Evolutionary conservation across 2,888 invertebrate species (phyloP), one percentile per base, ranked within the genome.

Genomic region (Eilema sororculum): DNA sequence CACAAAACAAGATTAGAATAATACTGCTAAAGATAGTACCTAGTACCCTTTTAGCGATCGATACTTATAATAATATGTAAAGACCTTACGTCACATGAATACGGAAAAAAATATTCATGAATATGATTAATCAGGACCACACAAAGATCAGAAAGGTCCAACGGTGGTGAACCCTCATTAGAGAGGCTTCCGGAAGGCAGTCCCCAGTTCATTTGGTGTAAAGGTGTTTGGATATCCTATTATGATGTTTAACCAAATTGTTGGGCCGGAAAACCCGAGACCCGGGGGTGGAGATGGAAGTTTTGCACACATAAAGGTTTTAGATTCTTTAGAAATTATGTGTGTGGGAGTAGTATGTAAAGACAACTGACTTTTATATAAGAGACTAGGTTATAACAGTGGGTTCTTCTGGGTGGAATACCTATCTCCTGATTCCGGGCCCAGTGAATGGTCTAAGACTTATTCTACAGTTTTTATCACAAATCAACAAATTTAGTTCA

Each of bases 131-230:
- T 69, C 66, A 69, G 61, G 46, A 30, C 58, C 33, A 57, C 59
- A 73, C 71, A 76, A 73, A 71, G 74, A 73, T 68, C 37, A 13
- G 25, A n/a, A 41, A 65, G 65, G 69, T 72, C 58, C 68, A 61
- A 33, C 61, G n/a, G 71, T 73, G 73, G 72, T 71, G 69, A 71
- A 73, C 81, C 82, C 82, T 82, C 79, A 79, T 82, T 82, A 82
- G 78, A 65, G 2, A 52, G 69, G 68, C 68, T 76, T 82, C 82
- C 80, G 81, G 75, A 77, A 71, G 74, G 72, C 58, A 66, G 70
- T 61, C 70, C 58, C 69, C 75, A 62, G 70, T 69, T 74, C 68
- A 71, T 71, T 68, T 65, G 61, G 65, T 57, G 64, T 61, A 46
- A 76, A 67, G 58, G 67, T 81, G 80, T 81, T 81, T 77, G 82